Evolutionary conservation across 2,888 invertebrate species (phyloP).

Genomic region (Hirtodrosophila trivittata): DNA sequence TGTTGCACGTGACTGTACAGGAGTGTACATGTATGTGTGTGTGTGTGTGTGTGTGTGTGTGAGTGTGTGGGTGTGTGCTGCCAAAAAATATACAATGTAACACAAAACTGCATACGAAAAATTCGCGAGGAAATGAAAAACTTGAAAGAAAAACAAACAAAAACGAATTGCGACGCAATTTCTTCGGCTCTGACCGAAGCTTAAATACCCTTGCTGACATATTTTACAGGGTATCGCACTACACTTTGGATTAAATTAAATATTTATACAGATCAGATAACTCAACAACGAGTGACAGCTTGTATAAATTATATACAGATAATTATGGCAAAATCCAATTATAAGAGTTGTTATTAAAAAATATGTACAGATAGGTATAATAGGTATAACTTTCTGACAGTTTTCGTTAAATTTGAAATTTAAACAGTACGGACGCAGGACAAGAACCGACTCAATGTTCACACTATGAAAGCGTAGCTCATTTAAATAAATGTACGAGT

Average conservation of each 20-base stretch:
- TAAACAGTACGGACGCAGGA: no score
- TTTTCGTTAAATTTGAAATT: no score
- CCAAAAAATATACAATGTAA: slow-evolving; percentile 7
- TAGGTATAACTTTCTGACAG: no score
- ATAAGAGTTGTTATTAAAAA: no score
- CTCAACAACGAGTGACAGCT: no score
- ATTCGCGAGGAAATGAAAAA: slow-evolving; percentile 13
- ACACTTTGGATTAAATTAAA: no score
- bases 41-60: slow-evolving; percentile 5
- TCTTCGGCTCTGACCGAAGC: not conserved
- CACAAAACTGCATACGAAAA: slow-evolving; percentile 22
- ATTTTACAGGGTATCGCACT: no score
- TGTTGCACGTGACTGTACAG: slow-evolving; percentile 29
- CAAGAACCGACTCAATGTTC: slow-evolving; percentile 1
- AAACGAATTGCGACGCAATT: not conserved
- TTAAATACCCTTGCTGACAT: slow-evolving; percentile 5
- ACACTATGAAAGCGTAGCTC: slow-evolving; percentile 20
- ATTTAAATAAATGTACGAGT: no score
- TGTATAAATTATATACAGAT: no score
- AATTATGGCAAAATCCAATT: no score
- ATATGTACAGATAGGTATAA: no score
- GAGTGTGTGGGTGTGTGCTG: not conserved
- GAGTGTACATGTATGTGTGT: slow-evolving; percentile 2
- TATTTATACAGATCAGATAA: no score
- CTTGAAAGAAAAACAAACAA: not conserved